These are phyloP conservation scores for Apodemus speciosus DNA, from an alignment of 2,113 vertebrate genomes.

Conservation along the genomic window DNA sequence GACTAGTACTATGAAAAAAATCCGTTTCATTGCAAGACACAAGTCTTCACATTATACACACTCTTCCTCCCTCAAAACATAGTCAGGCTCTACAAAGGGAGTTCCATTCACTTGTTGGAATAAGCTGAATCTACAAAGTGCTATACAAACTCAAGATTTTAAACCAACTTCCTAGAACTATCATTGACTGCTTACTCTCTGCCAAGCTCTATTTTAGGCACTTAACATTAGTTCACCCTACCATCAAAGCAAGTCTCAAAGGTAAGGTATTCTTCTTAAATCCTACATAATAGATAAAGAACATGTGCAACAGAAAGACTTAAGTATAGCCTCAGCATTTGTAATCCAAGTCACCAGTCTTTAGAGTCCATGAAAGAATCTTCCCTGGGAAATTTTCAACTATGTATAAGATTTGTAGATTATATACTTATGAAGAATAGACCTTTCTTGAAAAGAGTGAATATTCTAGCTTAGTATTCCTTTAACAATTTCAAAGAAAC, in stretches of 20 bases:
- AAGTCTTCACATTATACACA: background rate
- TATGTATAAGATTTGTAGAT: background rate
- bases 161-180: background rate
- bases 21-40: slow-evolving; percentile 39
- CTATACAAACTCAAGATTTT: background rate
- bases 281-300: background rate
- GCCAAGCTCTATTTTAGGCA: background rate
- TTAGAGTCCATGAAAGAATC: background rate
- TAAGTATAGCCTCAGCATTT: background rate
- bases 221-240: background rate
- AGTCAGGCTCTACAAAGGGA: background rate
- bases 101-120: background rate
- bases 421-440: background rate
- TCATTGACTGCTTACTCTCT: background rate
- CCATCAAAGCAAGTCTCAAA: background rate
- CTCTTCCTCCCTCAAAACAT: background rate
- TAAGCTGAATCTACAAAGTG: background rate
- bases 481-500: slow-evolving; percentile 9
- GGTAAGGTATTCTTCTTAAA: background rate
- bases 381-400: background rate
- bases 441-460: background rate
- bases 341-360: background rate
- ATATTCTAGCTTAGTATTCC: background rate
- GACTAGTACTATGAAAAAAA: slow-evolving; percentile 44
- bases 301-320: background rate